Base-by-base conservation (phyloP, 2,113 vertebrate species). In the Cyanistes caeruleus region DNA sequence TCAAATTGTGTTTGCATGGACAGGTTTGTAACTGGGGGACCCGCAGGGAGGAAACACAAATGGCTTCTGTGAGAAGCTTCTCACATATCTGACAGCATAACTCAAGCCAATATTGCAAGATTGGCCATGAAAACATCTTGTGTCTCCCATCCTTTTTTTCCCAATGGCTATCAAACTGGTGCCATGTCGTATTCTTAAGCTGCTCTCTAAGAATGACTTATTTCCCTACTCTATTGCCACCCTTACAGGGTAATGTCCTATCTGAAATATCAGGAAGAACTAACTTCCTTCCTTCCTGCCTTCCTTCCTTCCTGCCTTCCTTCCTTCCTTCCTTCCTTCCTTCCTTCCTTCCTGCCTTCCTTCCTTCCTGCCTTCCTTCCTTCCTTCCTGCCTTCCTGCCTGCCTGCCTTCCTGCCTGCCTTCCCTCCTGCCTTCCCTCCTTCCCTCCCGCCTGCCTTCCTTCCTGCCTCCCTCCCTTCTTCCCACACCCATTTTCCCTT, bases 41-140 rank as follows among this genome's bases (percentile, higher is more conserved):
- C 3, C 12, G 30, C 7, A 22, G 20, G 21, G 5, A 4, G 11
- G 2, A 53, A 64, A 72, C 4, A 55, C 0, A 1, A 10, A 7
- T 75, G 23, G 2, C 16, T 85, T 49, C 53, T 33, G 14, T 51
- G 18, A 80, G 51, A 73, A 80, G 35, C 3, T 49, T 80, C 21
- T 49, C 43, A 56, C 19, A 7, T 53, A 19, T 73, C 58, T 49
- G 25, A 51, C 35, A 80, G 18, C 13, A 56, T 46, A 82, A 56
- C 8, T 78, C 41, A 31, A 4, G 5, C 17, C 33, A 88, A 9
- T 59, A 31, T 63, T 8, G 3, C 28, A 70, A 24, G 7, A 24
- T 48, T 73, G 35, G 56, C 9, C 19, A 49, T 20, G 17, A 53
- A 60, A 83, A 63, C 3, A 49, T 35, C 15, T 67, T 75, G 53